phyloP scores from a whole-genome alignment of 64 coral and sea anemone genomes.

The Anthopleura sola region DNA sequence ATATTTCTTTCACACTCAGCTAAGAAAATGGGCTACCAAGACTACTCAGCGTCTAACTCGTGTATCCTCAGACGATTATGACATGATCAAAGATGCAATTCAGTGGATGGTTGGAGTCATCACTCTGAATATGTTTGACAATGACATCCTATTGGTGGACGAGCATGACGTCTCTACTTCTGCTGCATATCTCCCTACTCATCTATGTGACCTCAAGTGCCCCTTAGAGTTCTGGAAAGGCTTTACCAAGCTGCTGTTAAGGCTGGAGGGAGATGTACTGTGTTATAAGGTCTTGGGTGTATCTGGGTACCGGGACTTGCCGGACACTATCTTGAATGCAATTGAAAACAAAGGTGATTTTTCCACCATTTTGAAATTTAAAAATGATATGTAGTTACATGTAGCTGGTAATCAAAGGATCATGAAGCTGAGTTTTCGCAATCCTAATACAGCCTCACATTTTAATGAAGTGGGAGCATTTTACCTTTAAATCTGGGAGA shows the following conservation, averaged over 20 bases:
- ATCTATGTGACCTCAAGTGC: constrained; percentile 32
- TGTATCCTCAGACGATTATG: constrained; percentile 72
- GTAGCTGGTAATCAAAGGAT: too few species aligned
- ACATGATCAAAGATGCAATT: constrained; percentile 55
- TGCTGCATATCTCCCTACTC: constrained; percentile 13
- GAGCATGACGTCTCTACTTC: neutral
- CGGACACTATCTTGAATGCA: constrained; percentile 35
- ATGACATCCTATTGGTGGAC: constrained; percentile 21
- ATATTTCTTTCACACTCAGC: constrained; percentile 19
- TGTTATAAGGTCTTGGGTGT: constrained; percentile 46
- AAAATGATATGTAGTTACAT: too few species aligned
- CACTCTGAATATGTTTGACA: constrained; percentile 54
- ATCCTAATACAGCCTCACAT: too few species aligned
- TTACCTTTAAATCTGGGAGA: too few species aligned
- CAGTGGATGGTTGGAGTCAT: constrained; percentile 62
- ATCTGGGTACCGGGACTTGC: constrained; percentile 50
- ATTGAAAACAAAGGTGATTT: constrained; percentile 30
- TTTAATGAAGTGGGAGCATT: too few species aligned
- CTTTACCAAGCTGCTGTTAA: constrained; percentile 38
- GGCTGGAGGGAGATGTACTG: constrained; percentile 46
- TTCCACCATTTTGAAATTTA: too few species aligned
- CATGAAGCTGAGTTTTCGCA: too few species aligned
- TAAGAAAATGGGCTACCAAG: constrained; percentile 58
- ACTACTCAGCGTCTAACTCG: constrained; percentile 30
- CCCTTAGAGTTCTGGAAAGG: constrained; percentile 57